A percentile compares a stretch with the other conserved stretches of the same genome.
Evolutionary conservation across 2,113 vertebrate genomes (phyloP).

Genomic region (Opisthocomus hoazin): DNA sequence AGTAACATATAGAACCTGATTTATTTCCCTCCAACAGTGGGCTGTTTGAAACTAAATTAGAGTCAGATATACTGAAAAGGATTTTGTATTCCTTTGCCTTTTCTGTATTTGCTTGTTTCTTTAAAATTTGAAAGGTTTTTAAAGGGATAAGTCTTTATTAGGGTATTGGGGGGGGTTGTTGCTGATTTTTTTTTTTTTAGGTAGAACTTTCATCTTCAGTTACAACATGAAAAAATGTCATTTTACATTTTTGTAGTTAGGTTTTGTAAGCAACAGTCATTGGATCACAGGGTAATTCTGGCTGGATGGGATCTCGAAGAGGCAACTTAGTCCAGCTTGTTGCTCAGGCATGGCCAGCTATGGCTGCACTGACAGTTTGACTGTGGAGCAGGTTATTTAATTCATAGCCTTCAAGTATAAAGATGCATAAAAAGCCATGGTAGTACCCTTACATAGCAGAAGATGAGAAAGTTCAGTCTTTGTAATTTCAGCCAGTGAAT

Average conservation of each 20-base stretch:
- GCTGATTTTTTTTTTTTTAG: not conserved
- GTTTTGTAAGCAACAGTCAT: not conserved
- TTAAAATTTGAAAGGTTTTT: not conserved
- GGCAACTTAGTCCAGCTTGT: not conserved
- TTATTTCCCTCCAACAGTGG: not conserved
- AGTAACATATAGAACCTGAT: not conserved
- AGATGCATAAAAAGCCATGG: not conserved
- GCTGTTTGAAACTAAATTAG: not conserved
- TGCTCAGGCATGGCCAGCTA: rapidly evolving
- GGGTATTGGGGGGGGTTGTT: rapidly evolving
- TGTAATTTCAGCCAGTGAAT: not conserved
- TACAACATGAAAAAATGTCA: not conserved
- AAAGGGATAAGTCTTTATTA: not conserved
- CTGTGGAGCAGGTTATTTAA: not conserved
- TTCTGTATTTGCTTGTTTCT: not conserved
- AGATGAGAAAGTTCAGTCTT: not conserved
- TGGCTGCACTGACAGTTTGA: not conserved
- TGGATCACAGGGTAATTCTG: not conserved
- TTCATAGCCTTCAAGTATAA: not conserved
- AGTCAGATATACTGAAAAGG: not conserved
- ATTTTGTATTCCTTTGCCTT: not conserved
- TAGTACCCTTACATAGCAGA: not conserved
- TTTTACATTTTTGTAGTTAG: not conserved
- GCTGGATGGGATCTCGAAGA: not conserved
- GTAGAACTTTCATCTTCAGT: not conserved